phyloP scores from a whole-genome alignment of 2,113 vertebrate genomes.

The Galbula dea region DNA sequence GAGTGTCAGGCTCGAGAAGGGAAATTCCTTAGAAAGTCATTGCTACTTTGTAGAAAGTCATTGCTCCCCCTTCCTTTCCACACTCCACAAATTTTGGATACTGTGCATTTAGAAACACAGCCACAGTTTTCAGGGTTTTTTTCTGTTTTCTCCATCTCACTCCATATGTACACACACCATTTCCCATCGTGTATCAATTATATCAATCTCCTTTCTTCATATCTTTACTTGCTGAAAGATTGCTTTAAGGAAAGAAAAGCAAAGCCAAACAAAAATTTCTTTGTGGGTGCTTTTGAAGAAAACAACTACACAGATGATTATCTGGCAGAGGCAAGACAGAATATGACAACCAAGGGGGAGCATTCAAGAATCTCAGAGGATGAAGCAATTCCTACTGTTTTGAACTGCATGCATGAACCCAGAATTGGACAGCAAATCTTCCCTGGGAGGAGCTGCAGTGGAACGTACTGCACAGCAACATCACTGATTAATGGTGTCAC shows the following conservation, averaged over 20 bases:
- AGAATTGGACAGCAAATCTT: neutral
- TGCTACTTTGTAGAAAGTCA: neutral
- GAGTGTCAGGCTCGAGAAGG: neutral
- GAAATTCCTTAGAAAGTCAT: neutral
- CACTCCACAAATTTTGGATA: neutral
- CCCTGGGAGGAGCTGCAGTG: neutral
- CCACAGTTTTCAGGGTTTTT: neutral
- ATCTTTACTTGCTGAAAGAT: conserved; percentile 30
- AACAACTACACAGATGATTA: neutral
- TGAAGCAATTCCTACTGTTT: conserved; percentile 62
- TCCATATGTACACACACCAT: neutral
- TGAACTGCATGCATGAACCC: neutral
- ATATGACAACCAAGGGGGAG: conserved; percentile 40
- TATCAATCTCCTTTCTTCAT: neutral
- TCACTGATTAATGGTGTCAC: accelerated
- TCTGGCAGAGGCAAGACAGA: conserved; percentile 15
- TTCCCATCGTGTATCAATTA: conserved; percentile 12
- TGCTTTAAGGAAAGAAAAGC: neutral
- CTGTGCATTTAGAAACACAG: neutral
- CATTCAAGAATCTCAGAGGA: conserved; percentile 38
- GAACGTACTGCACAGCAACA: neutral
- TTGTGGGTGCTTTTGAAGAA: conserved; percentile 38
- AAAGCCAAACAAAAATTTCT: conserved; percentile 25
- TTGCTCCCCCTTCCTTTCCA: neutral
- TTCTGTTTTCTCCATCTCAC: neutral